These are phyloP conservation scores for Drosophila arizonae DNA, from an alignment of 1,140 invertebrate genomes.

Conservation along the genomic window DNA sequence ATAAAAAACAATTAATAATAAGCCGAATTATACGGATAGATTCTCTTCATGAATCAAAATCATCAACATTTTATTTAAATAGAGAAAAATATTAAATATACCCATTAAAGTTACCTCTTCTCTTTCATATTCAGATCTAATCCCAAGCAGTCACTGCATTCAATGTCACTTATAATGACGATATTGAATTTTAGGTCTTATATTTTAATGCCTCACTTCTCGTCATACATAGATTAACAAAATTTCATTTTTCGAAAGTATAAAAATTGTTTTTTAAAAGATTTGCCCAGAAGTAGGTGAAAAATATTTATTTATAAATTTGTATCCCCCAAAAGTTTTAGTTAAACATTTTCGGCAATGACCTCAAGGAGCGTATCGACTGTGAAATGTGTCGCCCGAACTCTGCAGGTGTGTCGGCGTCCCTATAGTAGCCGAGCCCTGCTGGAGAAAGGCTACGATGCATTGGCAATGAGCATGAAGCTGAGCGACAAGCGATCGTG, in stretches of 20 bases:
- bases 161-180: conserved; percentile 1
- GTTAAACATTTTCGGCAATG: conserved; percentile 14
- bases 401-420: background rate
- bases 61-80: too few species aligned
- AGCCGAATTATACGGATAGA: too few species aligned
- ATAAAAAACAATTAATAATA: too few species aligned
- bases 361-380: conserved; percentile 23
- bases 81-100: too few species aligned
- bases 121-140: too few species aligned
- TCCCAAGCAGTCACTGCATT: conserved; percentile 4
- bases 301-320: background rate
- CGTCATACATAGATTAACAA: background rate
- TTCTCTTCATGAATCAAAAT: too few species aligned
- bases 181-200: background rate
- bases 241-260: conserved; percentile 22
- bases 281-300: background rate
- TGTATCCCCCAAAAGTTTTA: background rate
- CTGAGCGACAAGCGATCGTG: background rate
- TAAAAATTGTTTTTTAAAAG: background rate
- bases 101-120: too few species aligned
- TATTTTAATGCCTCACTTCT: background rate
- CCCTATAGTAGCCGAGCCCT: conserved; percentile 14
- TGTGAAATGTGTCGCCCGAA: conserved; percentile 8
- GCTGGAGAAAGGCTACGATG: background rate
- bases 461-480: background rate